phyloP scores from a whole-genome alignment of 2,888 invertebrate genomes.

The Orthonychiurus folsomi region DNA sequence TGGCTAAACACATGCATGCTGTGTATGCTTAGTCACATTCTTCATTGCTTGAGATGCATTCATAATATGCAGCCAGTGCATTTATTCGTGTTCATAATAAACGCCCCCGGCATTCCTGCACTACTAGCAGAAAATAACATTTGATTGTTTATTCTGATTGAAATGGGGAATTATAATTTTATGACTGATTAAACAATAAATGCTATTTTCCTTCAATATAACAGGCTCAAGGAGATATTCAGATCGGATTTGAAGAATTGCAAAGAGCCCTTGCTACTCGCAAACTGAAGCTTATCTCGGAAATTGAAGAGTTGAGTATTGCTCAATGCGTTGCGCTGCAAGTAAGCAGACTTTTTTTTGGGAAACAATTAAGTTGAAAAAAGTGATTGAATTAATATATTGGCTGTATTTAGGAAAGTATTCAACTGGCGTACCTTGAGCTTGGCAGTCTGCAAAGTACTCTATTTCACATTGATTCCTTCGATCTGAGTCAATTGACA shows the following conservation, averaged over 20 bases:
- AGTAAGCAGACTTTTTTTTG: too few relatives aligned
- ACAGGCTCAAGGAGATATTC: background rate
- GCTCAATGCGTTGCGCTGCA: background rate
- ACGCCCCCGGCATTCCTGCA: background rate
- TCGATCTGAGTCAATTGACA: background rate
- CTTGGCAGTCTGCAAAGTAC: background rate
- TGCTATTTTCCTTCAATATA: background rate
- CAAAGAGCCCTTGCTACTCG: background rate
- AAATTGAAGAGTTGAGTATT: background rate
- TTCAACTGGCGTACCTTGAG: background rate
- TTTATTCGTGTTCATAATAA: too few relatives aligned
- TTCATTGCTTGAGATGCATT: too few relatives aligned
- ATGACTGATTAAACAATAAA: too few relatives aligned
- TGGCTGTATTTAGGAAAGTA: background rate
- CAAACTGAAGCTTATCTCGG: background rate
- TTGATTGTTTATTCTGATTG: background rate
- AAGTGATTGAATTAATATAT: background rate
- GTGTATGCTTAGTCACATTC: too few relatives aligned
- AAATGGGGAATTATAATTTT: too few relatives aligned
- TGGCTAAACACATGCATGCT: too few relatives aligned
- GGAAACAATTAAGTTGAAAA: too few relatives aligned
- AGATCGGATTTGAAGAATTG: background rate
- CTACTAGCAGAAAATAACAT: background rate
- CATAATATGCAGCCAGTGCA: too few relatives aligned
- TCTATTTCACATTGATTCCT: background rate